A percentile compares a stretch with the other conserved stretches of the same genome.
Conservation (phyloP, 2,888 invertebrate species). For the Troilus luridus region DNA sequence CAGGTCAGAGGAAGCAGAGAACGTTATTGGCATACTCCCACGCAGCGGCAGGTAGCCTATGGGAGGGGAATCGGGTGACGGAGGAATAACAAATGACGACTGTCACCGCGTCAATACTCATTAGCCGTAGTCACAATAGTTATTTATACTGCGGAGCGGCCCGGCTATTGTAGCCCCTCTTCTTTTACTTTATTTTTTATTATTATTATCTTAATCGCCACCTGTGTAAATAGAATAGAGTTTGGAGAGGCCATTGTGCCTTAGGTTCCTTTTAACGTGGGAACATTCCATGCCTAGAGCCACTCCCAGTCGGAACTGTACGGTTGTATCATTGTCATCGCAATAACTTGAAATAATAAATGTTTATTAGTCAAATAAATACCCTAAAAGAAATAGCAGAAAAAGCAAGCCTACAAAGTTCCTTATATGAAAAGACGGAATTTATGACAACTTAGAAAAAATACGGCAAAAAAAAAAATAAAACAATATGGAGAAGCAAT, state of each 20-base stretch:
- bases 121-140: conserved; percentile 64
- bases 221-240: conserved; percentile 54
- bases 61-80: conserved; percentile 50
- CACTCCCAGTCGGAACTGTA: conserved; percentile 9
- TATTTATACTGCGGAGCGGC: conserved; percentile 62
- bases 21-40: conserved; percentile 32
- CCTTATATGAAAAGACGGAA: no score
- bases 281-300: conserved; percentile 30
- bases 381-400: no score
- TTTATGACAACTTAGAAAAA: no score
- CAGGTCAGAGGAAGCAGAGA: background rate
- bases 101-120: conserved; percentile 65
- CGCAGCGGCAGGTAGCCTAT: background rate
- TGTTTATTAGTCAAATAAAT: background rate
- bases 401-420: no score
- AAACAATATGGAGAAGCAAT: no score
- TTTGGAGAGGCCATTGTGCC: conserved; percentile 46
- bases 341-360: background rate
- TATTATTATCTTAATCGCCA: conserved; percentile 52
- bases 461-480: no score
- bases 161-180: background rate
- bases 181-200: conserved; percentile 56
- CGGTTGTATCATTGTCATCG: background rate
- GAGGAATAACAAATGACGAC: conserved; percentile 64
- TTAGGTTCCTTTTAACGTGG: conserved; percentile 18